A percentile compares a stretch with the other conserved stretches of the same genome.
These are phyloP conservation scores for Centropus unirufus DNA, from an alignment of 2,113 vertebrate species.

Conservation along the genomic window DNA sequence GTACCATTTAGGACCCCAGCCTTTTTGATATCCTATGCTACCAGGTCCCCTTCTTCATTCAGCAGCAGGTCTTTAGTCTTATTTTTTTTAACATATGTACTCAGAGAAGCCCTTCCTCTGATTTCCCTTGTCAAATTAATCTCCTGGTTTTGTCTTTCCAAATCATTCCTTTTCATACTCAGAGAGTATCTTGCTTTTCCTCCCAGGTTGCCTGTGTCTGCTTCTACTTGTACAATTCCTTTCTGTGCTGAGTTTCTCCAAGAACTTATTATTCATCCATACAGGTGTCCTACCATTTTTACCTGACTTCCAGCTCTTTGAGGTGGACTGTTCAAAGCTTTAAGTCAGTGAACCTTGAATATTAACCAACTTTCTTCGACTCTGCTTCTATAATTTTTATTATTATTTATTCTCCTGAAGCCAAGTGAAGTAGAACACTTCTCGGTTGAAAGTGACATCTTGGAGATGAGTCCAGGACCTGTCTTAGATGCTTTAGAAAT, in stretches of 20 bases:
- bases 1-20: neutral
- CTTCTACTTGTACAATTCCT: neutral
- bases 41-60: neutral
- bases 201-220: neutral
- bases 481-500: neutral
- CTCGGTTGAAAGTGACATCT: neutral
- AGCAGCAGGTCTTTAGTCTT: neutral
- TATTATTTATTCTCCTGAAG: neutral
- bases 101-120: neutral
- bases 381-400: neutral
- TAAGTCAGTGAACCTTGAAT: neutral
- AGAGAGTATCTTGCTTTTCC: neutral
- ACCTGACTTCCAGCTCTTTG: neutral
- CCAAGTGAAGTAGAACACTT: neutral
- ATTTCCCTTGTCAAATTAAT: neutral
- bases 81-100: too few species aligned
- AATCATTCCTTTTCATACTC: neutral
- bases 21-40: too few species aligned
- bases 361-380: neutral
- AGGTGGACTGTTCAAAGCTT: neutral
- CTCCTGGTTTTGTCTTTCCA: neutral
- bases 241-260: neutral
- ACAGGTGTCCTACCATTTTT: neutral
- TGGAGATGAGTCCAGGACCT: neutral
- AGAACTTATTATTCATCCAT: neutral